These are phyloP conservation scores for Cantharis flavilabris DNA, from an alignment of 2,888 invertebrate species.

Conservation along the genomic window DNA sequence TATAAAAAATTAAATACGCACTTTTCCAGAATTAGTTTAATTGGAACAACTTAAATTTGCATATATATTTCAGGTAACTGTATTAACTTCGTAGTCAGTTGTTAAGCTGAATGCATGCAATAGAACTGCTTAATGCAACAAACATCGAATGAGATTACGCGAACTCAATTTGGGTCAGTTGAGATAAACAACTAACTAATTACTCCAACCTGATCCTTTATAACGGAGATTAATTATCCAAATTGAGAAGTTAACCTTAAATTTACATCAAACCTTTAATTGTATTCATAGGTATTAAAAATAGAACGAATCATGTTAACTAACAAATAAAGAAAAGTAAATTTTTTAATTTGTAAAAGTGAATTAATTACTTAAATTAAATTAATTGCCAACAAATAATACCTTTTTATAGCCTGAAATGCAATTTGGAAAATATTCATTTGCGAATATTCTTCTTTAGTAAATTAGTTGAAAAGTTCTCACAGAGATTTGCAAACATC, in stretches of 20 bases:
- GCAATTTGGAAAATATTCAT: neutral
- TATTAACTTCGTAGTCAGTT: neutral
- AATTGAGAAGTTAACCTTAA: slow-evolving; percentile 1
- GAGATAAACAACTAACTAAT: slow-evolving; percentile 8
- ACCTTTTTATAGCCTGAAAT: neutral
- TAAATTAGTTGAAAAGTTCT: neutral
- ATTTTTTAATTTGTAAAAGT: neutral
- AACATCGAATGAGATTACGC: slow-evolving; percentile 7
- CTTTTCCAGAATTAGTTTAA: neutral
- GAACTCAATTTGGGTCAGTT: slow-evolving; percentile 11
- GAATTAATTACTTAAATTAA: neutral
- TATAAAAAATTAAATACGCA: neutral
- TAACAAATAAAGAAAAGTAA: neutral
- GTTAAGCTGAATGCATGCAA: slow-evolving; percentile 6
- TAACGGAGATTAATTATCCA: slow-evolving; percentile 9
- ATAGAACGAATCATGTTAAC: neutral
- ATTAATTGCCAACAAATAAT: neutral
- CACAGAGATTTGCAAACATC: neutral
- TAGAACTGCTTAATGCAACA: slow-evolving; percentile 2
- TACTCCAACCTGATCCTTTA: slow-evolving; percentile 1
- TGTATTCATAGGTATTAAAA: neutral
- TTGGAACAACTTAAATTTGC: neutral
- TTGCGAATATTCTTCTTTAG: neutral
- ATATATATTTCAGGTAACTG: neutral
- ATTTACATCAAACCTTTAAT: neutral